Base-by-base conservation (phyloP, 2,113 vertebrate species). In the Microtus pennsylvanicus region DNA sequence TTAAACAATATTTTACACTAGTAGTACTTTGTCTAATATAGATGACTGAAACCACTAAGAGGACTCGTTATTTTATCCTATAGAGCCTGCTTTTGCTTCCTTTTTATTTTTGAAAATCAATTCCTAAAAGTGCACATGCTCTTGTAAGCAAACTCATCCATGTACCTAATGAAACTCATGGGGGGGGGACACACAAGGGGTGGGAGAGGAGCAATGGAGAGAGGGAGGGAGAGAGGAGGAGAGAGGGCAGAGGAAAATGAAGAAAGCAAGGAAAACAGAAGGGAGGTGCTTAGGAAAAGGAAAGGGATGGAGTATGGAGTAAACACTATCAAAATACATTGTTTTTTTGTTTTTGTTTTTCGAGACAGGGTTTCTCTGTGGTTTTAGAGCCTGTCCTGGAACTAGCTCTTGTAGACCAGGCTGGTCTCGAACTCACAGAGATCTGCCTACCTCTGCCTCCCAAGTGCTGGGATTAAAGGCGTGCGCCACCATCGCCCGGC, bases 11-110 rank as follows among this genome's bases (percentile, higher is more conserved):
- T 42, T 87, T 92, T 67, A 88, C 2, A 21, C 63, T 33, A 86
- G 55, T 75, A 93, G 67, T 50, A 90, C 14, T 92, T 30, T 86
- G 42, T 81, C 24, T 24, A 88, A 16, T 82, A 76, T 35, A 83
- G 11, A 63, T 10, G 1, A 92, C 45, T 87, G 74, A 86, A 93
- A 90, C 50, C 77, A 76, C 47, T 80, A 35, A 94, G 45, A 94
- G 9, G 65, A 78, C 93, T 83, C 91, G 86, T 6, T 74, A 11
- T 88, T 91, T 93, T 91, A 85, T 75, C 69, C 80, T 87, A 89
- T 0, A 92, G 42, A 96, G 90, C 2, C 76, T 21, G 24, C 28
- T 87, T 95, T 30, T 61, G 63, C 61, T 28, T 63, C 28, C 52
- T 86, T 85, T 80, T 12, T 26, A 35, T 90, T 89, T 74, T 86